Percentiles rank a stretch among this genome's conserved stretches.
Conservation (phyloP, 1,140 invertebrate species). For the Heliconius hewitsoni region DNA sequence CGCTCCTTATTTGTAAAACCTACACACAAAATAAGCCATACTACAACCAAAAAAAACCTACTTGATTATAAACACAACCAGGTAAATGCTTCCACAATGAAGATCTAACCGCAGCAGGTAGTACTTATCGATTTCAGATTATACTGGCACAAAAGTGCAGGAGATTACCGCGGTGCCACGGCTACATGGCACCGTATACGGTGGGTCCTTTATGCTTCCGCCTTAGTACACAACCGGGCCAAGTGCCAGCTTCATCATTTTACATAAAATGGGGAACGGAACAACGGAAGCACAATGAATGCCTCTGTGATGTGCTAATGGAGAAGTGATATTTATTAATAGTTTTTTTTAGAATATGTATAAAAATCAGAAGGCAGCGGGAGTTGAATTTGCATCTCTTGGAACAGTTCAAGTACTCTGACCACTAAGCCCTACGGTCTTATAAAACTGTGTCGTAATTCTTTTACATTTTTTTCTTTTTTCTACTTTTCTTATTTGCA, state of each 20-base stretch:
- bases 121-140: constrained; percentile 35
- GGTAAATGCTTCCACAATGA: constrained; percentile 20
- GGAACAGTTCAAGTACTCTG: too few relatives aligned
- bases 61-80: not conserved
- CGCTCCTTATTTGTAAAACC: too few relatives aligned
- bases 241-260: not conserved
- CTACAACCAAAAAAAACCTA: not conserved
- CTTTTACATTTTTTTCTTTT: too few relatives aligned
- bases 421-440: too few relatives aligned
- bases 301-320: not conserved
- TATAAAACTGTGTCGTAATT: too few relatives aligned
- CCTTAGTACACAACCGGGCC: constrained; percentile 3
- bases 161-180: constrained; percentile 29
- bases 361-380: too few relatives aligned
- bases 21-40: too few relatives aligned
- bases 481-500: too few relatives aligned
- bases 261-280: not conserved
- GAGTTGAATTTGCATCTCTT: too few relatives aligned
- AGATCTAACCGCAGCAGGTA: constrained; percentile 27
- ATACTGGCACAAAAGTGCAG: constrained; percentile 36
- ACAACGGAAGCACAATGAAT: not conserved
- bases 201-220: constrained; percentile 40
- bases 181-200: constrained; percentile 27
- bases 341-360: too few relatives aligned
- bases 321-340: not conserved